Evolutionary conservation across 92 coral and sea anemone species (phyloP), one percentile per base, ranked within the genome.

Genomic region (Pocillopora grandis): DNA sequence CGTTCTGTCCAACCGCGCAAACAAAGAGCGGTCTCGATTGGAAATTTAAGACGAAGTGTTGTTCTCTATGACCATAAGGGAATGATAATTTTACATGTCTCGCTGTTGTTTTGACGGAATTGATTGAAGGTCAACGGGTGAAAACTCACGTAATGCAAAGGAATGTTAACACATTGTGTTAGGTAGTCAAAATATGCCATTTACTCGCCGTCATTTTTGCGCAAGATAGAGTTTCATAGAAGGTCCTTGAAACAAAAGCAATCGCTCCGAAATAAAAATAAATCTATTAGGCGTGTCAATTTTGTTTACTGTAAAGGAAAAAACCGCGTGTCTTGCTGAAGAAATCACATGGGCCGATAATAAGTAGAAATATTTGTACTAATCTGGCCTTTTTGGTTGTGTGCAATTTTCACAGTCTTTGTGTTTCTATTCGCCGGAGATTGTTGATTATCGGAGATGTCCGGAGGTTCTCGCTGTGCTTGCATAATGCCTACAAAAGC

Each of bases 81-180:
- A 62, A 71, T 59, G 77, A 81, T 69, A 74, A 63, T 64, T 52
- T 73, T 58, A 23, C 35, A 19, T 64, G 14, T 16, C 78, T 37
- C 19, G 20, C 15, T 48, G 62, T 37, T 72, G 80, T 74, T 83
- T 73, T 20, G 85, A 58, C 77, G 86, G 86, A 62, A 64, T 63
- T 35, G 71, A 59, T 74, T 37, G 56, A 65, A 56, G 80, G 86
- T 83, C 80, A 83, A 8, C 21, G 52, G 20, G 2, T 71, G 71
- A 52, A 14, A 57, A 19, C 27, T 14, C 21, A 42, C 72, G 65
- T 57, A 62, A 37, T 58, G 2, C 21, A 14, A 17, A 52, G 74
- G 86, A 83, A 83, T 83, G 66, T 63, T 56, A 64, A 21, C 72
- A 35, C 19, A 21, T 48, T 20, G 79, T 59, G 48, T 27, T 2